Conservation (phyloP, 2,797 vertebrate species). For the Lindbergichthys nudifrons region DNA sequence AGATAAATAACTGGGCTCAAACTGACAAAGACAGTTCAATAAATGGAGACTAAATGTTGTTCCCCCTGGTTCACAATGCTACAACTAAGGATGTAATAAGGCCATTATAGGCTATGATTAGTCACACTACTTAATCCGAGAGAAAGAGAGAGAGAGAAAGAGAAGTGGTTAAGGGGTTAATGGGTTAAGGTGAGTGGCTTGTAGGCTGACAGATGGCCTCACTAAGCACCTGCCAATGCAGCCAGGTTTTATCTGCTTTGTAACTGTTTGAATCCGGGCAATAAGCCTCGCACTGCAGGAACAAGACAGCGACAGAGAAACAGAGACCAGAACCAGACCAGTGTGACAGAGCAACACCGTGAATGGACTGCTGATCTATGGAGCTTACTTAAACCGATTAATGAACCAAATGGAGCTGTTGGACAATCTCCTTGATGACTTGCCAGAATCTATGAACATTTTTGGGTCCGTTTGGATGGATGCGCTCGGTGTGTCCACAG, state of each 20-base stretch:
- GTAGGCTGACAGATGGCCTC: conserved; percentile 72
- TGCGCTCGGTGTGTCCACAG: conserved; percentile 41
- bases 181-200: conserved; percentile 39
- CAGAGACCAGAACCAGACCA: neutral
- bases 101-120: neutral
- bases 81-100: neutral
- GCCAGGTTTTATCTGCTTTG: conserved; percentile 49
- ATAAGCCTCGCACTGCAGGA: conserved; percentile 9
- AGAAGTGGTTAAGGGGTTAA: neutral
- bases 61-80: conserved; percentile 7
- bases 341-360: neutral
- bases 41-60: neutral
- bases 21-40: neutral
- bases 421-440: conserved; percentile 61
- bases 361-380: neutral
- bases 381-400: neutral
- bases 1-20: neutral
- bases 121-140: conserved; percentile 6
- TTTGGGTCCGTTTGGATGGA: conserved; percentile 73
- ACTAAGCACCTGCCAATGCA: conserved; percentile 65
- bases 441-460: conserved; percentile 69
- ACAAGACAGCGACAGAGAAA: conserved; percentile 11
- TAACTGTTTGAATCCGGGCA: conserved; percentile 24
- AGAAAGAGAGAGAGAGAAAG: conserved; percentile 1
- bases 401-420: conserved; percentile 53